Percentiles rank a stretch among this genome's conserved stretches.
phyloP scores from a whole-genome alignment of 2,888 invertebrate species.

The Therioaphis trifolii region DNA sequence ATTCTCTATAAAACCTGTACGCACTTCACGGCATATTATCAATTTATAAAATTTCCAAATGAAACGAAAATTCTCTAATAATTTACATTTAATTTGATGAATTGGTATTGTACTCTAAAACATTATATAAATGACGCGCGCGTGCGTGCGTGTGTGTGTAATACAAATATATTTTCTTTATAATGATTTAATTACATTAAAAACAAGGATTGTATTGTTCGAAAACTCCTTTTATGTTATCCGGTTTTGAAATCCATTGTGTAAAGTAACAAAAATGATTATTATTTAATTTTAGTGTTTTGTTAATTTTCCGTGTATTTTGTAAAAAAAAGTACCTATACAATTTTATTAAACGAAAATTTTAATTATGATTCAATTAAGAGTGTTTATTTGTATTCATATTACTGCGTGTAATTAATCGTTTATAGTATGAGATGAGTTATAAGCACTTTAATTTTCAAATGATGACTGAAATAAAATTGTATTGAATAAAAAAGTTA shows the following conservation, averaged over 20 bases:
- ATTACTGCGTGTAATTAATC: not conserved
- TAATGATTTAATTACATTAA: not conserved
- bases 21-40: too few species aligned
- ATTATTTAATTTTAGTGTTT: not conserved
- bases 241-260: not conserved
- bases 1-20: too few species aligned
- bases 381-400: not conserved
- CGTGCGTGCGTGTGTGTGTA: not conserved
- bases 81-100: too few species aligned
- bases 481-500: too few species aligned
- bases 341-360: not conserved
- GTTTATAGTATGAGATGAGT: not conserved
- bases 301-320: not conserved
- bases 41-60: too few species aligned
- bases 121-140: too few species aligned
- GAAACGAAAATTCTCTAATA: too few species aligned
- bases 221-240: not conserved
- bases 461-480: too few species aligned
- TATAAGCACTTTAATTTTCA: too few species aligned
- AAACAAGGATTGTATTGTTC: not conserved
- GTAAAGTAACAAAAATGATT: not conserved
- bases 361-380: not conserved
- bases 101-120: too few species aligned
- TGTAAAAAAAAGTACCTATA: not conserved
- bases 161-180: not conserved